Evolutionary conservation across 2,797 vertebrate genomes (phyloP).

Genomic region (Eulemur rubriventer): DNA sequence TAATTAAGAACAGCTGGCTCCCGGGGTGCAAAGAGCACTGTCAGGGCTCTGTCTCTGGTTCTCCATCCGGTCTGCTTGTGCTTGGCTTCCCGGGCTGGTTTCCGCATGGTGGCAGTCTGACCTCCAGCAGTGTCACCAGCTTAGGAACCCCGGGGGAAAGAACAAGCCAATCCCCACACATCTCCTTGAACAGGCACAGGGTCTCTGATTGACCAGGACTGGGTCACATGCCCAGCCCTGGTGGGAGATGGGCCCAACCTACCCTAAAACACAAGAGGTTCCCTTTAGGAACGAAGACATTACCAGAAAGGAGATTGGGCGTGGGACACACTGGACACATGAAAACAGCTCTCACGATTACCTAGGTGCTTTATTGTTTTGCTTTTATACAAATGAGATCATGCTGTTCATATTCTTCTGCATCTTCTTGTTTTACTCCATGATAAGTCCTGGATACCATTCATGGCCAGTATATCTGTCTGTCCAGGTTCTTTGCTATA

Average conservation of each 20-base stretch:
- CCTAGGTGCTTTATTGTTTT: background rate
- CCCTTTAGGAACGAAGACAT: background rate
- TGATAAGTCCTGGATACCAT: background rate
- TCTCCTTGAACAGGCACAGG: background rate
- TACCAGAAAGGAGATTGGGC: background rate
- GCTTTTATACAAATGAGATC: background rate
- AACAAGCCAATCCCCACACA: background rate
- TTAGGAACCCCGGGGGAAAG: background rate
- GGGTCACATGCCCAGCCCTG: background rate
- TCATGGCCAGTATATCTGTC: background rate
- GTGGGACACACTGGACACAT: background rate
- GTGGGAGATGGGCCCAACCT: background rate
- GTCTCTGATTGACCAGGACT: background rate
- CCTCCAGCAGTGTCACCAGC: background rate
- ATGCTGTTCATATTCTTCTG: background rate
- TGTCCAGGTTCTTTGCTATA: background rate
- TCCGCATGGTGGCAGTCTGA: fast-evolving
- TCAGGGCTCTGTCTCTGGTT: background rate
- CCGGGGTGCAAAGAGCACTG: background rate
- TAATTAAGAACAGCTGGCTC: background rate
- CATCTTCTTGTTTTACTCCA: background rate
- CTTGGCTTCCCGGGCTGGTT: background rate
- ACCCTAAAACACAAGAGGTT: background rate
- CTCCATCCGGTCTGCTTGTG: background rate
- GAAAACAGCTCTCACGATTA: background rate